These are phyloP conservation scores for Crepidodera aurea DNA, from an alignment of 2,888 invertebrate species.

Conservation along the genomic window DNA sequence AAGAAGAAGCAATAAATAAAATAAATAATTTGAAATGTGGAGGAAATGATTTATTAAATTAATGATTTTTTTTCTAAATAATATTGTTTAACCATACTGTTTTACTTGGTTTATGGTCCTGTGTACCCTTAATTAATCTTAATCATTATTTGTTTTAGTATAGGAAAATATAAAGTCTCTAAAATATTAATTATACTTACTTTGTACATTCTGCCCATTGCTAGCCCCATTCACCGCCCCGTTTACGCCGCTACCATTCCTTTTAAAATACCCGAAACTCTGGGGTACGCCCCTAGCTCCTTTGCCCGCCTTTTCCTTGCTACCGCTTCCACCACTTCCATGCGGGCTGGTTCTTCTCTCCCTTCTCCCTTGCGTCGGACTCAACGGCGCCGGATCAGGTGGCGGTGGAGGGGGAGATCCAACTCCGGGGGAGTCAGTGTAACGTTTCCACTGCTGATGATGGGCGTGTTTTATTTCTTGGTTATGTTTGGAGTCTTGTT, in stretches of 20 bases:
- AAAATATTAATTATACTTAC: constrained; percentile 25
- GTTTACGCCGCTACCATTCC: constrained; percentile 61
- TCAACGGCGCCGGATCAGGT: constrained; percentile 60
- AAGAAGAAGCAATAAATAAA: no score
- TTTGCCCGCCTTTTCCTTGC: constrained; percentile 64
- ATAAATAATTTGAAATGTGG: no score
- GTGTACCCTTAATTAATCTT: no score
- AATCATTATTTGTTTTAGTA: no score
- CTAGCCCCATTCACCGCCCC: constrained; percentile 59
- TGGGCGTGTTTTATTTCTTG: constrained; percentile 52
- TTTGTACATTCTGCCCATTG: constrained; percentile 42
- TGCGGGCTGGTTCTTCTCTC: constrained; percentile 58
- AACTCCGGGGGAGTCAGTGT: constrained; percentile 71
- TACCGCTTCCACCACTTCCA: constrained; percentile 46
- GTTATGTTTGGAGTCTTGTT: constrained; percentile 56
- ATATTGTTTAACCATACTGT: no score
- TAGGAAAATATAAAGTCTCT: no score
- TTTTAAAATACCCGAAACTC: constrained; percentile 85
- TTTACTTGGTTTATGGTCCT: no score
- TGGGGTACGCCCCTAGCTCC: constrained; percentile 79
- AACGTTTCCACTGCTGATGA: constrained; percentile 71
- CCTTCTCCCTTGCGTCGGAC: constrained; percentile 58
- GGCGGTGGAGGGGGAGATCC: constrained; percentile 69
- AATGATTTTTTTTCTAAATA: no score
- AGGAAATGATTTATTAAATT: no score